A percentile compares a stretch with the other conserved stretches of the same genome.
Conservation (phyloP, 2,113 vertebrate genomes). For the Cyrtonyx montezumae region DNA sequence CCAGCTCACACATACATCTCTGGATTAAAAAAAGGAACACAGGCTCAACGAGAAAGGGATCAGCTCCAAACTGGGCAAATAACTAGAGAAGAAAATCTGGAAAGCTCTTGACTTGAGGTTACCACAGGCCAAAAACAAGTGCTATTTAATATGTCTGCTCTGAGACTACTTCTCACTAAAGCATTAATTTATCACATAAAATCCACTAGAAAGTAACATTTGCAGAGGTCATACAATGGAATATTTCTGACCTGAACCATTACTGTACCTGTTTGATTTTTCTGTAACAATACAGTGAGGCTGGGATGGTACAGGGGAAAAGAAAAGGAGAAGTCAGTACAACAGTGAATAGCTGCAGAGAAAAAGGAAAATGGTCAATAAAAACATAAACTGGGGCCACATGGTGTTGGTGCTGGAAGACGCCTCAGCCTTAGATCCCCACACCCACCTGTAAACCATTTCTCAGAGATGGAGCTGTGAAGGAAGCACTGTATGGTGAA, state of each 20-base stretch:
- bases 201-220: not conserved
- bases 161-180: not conserved
- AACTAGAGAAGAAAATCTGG: not conserved
- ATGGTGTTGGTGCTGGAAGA: not conserved
- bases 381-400: not conserved
- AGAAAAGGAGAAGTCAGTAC: not conserved
- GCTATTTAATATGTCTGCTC: not conserved
- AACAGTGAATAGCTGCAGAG: not conserved
- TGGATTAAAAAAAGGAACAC: not conserved
- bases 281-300: not conserved
- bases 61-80: not conserved
- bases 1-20: accelerated
- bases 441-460: not conserved
- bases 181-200: constrained; percentile 26
- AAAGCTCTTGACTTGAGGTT: not conserved
- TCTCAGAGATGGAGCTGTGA: not conserved
- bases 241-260: not conserved
- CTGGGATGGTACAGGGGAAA: not conserved
- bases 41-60: accelerated
- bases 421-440: not conserved
- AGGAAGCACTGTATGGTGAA: not conserved
- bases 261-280: not conserved
- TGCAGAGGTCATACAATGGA: constrained; percentile 24
- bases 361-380: not conserved
- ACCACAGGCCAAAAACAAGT: constrained; percentile 2